Conservation (phyloP, 2,797 vertebrate genomes). For the Sphenopsis melanotis region DNA sequence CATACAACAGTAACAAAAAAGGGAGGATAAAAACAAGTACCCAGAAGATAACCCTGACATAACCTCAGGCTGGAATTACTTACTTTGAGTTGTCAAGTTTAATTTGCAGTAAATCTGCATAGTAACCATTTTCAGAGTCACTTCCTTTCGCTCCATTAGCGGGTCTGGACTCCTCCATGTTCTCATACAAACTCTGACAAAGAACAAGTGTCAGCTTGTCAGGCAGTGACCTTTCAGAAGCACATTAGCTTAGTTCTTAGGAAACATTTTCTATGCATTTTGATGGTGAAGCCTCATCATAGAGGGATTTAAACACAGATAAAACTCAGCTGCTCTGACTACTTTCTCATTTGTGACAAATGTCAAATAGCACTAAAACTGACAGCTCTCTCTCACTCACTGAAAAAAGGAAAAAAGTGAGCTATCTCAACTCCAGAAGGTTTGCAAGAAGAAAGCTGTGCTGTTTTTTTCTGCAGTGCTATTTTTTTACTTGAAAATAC, state of each 20-base stretch:
- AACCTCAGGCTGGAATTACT: constrained; percentile 45
- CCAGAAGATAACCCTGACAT: neutral
- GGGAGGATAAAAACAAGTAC: neutral
- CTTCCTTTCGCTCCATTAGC: neutral
- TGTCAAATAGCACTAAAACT: neutral
- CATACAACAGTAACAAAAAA: neutral
- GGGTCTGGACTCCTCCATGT: constrained; percentile 44
- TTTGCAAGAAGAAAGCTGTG: neutral
- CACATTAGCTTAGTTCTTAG: neutral
- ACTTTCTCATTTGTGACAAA: neutral
- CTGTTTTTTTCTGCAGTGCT: too few species aligned
- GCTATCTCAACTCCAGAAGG: neutral
- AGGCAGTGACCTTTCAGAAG: neutral
- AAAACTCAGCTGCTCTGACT: neutral
- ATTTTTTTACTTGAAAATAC: neutral
- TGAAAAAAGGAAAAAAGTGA: neutral
- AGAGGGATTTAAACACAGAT: neutral
- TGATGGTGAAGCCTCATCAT: neutral
- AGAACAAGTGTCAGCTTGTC: neutral
- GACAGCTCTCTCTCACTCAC: neutral
- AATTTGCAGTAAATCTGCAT: constrained; percentile 89
- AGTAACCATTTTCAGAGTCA: constrained; percentile 78
- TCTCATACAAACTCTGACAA: constrained; percentile 69
- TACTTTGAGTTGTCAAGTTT: constrained; percentile 88
- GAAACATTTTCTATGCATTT: neutral